Evolutionary conservation across 1,140 invertebrate genomes (phyloP), one percentile per base, ranked within the genome.

Genomic region (Euwallacea fornicatus): DNA sequence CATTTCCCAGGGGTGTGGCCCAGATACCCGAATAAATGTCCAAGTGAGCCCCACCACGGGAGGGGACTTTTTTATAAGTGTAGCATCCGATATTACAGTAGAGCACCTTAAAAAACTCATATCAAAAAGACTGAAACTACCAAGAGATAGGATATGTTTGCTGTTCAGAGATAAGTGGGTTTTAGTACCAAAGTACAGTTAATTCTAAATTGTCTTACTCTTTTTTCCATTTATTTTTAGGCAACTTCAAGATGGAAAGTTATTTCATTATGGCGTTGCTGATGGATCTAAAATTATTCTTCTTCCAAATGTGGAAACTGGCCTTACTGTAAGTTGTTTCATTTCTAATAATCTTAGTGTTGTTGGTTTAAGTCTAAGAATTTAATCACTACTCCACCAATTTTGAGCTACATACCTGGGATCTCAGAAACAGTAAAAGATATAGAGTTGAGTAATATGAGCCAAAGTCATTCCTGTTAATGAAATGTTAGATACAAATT

Each of bases 271-370:
- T 84, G 90, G 90, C 71, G 84, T 97, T 70, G 86, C 90, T 79
- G 92, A 97, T 83, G 94, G 93, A 69, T 92, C 93, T 75, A 89
- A 91, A 77, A 88, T 97, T 71, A 95, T 93, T 73, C 85, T 97
- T 76, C 87, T 97, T 78, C 95, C 95, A 61, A 95, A 91, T 84
- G 93, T 97, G 64, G 95, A 97, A 86, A 96, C 94, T 76, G 95
- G 95, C 82, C 85, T 97, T 77, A 84, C 96, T 90, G 95, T 97
- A 86, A 92, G 92, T 88, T 69, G n/a, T 62, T 62, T 69, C 63
- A 42, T 33, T 33, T 58, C 21, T 16, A 58, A 58, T 33, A 33
- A 33, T 33, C 21, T 33, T 33, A 33, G 21, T 33, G 21, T 1
- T 33, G 21, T 33, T 33, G 21, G 21, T 33, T 33, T 33, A 33